Percentiles rank a stretch among this genome's conserved stretches.
Conservation (phyloP, 2,113 vertebrate species). For the Microcebus jonahi region DNA sequence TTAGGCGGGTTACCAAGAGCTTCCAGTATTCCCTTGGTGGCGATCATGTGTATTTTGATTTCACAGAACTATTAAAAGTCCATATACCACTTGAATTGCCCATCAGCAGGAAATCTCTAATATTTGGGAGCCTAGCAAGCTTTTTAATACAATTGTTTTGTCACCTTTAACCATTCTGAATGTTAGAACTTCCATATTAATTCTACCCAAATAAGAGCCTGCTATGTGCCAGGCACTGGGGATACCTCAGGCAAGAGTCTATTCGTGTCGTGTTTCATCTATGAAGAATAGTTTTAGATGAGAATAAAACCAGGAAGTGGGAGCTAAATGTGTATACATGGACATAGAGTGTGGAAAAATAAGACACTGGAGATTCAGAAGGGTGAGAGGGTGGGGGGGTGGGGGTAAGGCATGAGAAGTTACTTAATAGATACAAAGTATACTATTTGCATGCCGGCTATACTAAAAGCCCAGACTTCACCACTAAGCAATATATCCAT, state of each 20-base stretch:
- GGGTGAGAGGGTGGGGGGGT: no score
- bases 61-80: not conserved
- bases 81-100: not conserved
- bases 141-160: slow-evolving; percentile 4
- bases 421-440: no score
- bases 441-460: no score
- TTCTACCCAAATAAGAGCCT: not conserved
- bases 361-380: no score
- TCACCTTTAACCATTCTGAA: not conserved
- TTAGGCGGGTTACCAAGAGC: not conserved
- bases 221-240: not conserved
- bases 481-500: no score
- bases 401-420: no score
- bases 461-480: no score
- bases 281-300: not conserved
- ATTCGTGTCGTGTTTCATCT: not conserved
- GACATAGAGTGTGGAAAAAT: no score
- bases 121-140: not conserved
- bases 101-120: not conserved
- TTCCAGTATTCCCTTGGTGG: not conserved
- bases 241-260: not conserved
- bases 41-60: not conserved
- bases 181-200: not conserved
- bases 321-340: no score
- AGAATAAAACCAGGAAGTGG: not conserved